Conservation (phyloP, 2,888 invertebrate genomes). For the Lagria hirta region DNA sequence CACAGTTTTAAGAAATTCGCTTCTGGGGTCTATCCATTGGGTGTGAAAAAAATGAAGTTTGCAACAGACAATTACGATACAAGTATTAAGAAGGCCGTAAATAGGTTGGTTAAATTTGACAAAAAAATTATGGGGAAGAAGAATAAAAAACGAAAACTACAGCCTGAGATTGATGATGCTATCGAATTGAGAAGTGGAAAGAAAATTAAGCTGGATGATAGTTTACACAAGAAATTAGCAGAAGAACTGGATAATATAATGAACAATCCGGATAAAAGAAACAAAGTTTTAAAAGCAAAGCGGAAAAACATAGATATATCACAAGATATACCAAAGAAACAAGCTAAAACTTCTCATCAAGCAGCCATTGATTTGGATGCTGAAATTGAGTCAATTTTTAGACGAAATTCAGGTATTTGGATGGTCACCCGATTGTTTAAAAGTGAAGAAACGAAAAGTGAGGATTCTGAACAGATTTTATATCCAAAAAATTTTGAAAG, state of each 20-base stretch:
- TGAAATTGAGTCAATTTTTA: conserved; percentile 41
- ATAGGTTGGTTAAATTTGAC: conserved; percentile 48
- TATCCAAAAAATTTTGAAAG: conserved; percentile 4
- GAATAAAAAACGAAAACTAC: conserved; percentile 31
- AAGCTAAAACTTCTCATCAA: conserved; percentile 7
- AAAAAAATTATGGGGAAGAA: conserved; percentile 42
- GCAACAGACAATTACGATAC: conserved; percentile 39
- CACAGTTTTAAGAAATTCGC: conserved; percentile 64
- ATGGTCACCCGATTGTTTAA: conserved; percentile 34
- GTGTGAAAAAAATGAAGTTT: conserved; percentile 58
- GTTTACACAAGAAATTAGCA: conserved; percentile 22
- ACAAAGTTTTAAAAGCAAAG: conserved; percentile 6
- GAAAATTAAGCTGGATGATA: conserved; percentile 32
- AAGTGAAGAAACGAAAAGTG: not conserved
- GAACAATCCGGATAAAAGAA: not conserved
- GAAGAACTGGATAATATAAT: conserved; percentile 22
- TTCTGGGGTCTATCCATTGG: conserved; percentile 68
- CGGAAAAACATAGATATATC: conserved; percentile 8
- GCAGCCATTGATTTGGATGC: not conserved
- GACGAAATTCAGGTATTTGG: conserved; percentile 50
- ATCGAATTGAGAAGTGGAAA: conserved; percentile 25
- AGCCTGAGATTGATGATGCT: conserved; percentile 6
- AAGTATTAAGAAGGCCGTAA: conserved; percentile 45
- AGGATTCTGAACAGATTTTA: not conserved
- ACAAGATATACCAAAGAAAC: conserved; percentile 5